phyloP scores from a whole-genome alignment of 1,140 invertebrate genomes.

The Tenebrio molitor region DNA sequence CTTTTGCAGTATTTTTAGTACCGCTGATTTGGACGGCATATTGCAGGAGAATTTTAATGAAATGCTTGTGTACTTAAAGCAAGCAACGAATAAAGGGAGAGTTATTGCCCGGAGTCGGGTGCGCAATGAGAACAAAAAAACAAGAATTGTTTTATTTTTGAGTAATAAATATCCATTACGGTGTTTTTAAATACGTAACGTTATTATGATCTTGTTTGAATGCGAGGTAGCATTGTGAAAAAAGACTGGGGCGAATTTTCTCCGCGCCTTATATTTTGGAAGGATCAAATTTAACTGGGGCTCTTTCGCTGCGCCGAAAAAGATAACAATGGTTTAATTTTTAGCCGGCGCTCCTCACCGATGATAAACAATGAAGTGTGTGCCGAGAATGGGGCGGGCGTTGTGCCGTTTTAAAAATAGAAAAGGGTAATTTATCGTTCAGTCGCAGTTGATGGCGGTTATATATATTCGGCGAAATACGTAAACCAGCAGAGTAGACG shows the following conservation, averaged over 20 bases:
- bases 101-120: too few species aligned
- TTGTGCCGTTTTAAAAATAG: conserved; percentile 40
- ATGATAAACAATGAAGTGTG: conserved; percentile 40
- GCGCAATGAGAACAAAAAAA: too few species aligned
- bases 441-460: conserved; percentile 41
- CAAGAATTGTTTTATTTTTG: too few species aligned
- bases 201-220: too few species aligned
- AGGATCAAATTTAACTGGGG: background rate
- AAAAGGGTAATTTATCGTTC: conserved; percentile 42
- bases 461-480: conserved; percentile 36
- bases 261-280: background rate
- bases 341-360: background rate
- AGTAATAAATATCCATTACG: too few species aligned
- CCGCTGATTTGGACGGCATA: too few species aligned
- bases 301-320: background rate
- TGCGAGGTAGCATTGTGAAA: too few species aligned
- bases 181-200: too few species aligned
- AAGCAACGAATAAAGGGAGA: too few species aligned
- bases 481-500: conserved; percentile 28
- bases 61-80: too few species aligned
- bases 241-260: background rate
- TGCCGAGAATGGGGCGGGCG: conserved; percentile 32
- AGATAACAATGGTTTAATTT: conserved; percentile 34
- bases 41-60: too few species aligned
- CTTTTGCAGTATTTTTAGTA: too few species aligned